Conservation (phyloP, 2,888 invertebrate species). For the Drosophila helvetica region DNA sequence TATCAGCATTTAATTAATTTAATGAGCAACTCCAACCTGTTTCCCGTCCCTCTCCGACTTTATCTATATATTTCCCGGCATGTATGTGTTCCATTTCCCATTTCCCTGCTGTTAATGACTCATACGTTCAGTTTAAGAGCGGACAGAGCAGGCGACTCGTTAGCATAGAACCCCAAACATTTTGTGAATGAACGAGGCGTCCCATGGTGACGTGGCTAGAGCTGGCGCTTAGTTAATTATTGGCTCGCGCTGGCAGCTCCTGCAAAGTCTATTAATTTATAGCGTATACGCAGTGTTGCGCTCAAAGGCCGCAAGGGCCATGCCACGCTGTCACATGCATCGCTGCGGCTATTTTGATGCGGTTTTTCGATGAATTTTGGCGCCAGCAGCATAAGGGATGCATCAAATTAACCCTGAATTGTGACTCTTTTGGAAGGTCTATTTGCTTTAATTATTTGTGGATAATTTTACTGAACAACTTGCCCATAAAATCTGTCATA, state of each 20-base stretch:
- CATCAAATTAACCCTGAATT: not conserved
- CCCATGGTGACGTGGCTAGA: constrained; percentile 22
- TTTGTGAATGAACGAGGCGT: constrained; percentile 41
- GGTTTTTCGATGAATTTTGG: not conserved
- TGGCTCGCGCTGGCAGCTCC: constrained; percentile 47
- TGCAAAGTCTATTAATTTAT: constrained; percentile 67
- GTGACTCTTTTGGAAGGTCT: not conserved
- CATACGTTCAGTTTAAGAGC: constrained; percentile 18
- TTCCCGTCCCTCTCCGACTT: constrained; percentile 10
- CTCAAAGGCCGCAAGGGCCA: constrained; percentile 36
- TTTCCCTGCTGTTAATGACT: constrained; percentile 45
- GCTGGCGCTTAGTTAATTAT: constrained; percentile 69
- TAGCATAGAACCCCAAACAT: constrained; percentile 51
- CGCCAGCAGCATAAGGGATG: not conserved
- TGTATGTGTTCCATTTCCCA: constrained; percentile 3
- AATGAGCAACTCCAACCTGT: constrained; percentile 61
- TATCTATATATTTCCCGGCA: constrained; percentile 1
- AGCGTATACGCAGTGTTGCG: constrained; percentile 43
- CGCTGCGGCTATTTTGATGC: constrained; percentile 25
- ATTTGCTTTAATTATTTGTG: not conserved
- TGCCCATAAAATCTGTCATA: not conserved
- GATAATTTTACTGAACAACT: not conserved
- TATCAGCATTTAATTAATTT: constrained; percentile 69
- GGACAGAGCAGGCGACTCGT: constrained; percentile 45
- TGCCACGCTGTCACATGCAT: constrained; percentile 40